Evolutionary conservation across 2,888 invertebrate species (phyloP).

Genomic region (Drosophila merina): DNA sequence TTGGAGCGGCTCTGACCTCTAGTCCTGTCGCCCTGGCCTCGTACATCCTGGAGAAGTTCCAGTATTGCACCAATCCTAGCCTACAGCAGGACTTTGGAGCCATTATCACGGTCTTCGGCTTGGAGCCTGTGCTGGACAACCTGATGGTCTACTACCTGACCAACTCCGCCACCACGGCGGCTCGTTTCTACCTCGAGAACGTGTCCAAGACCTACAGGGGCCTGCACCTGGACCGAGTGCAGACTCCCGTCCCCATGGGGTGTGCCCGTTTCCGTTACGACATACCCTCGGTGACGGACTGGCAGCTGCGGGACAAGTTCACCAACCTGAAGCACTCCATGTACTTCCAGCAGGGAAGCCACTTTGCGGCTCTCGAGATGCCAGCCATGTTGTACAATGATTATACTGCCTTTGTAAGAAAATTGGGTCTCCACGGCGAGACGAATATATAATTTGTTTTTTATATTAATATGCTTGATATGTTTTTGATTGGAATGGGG

Average conservation of each 20-base stretch:
- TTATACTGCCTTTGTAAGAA: constrained; percentile 86
- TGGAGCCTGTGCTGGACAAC: constrained; percentile 87
- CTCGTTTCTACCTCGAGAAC: constrained; percentile 88
- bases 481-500: background rate
- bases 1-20: constrained; percentile 85
- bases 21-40: constrained; percentile 92
- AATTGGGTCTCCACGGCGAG: constrained; percentile 60
- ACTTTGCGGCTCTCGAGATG: constrained; percentile 93
- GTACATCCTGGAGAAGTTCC: constrained; percentile 95
- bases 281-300: constrained; percentile 86
- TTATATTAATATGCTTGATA: background rate
- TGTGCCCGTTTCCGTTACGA: constrained; percentile 91
- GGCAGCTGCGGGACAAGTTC: constrained; percentile 86
- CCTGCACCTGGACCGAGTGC: constrained; percentile 84
- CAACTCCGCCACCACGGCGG: constrained; percentile 88
- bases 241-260: constrained; percentile 88
- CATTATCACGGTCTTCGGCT: constrained; percentile 84
- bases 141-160: constrained; percentile 92
- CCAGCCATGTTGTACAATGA: constrained; percentile 90
- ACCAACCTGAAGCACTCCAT: constrained; percentile 88
- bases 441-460: constrained; percentile 16
- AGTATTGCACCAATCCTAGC: constrained; percentile 89
- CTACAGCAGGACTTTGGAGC: constrained; percentile 81
- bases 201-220: constrained; percentile 69
- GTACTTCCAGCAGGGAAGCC: constrained; percentile 89